Evolutionary conservation across 2,113 vertebrate species (phyloP), one percentile per base, ranked within the genome.

Genomic region (Odontesthes bonariensis): DNA sequence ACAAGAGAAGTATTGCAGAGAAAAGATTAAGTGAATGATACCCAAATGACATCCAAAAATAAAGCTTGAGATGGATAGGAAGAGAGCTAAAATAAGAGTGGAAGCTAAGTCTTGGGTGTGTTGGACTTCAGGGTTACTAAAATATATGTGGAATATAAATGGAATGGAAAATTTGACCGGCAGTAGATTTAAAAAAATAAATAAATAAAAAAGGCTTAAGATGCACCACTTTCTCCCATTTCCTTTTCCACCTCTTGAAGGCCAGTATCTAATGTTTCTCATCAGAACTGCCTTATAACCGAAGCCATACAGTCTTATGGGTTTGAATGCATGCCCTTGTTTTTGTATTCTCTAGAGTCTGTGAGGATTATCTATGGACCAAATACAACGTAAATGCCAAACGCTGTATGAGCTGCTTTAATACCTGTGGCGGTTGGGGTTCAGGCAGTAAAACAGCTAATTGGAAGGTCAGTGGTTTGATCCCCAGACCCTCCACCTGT

Each of bases 141-240:
- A 69, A 84, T 73, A 71, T 64, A 81, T 14, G 10, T 55, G 17
- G 74, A 86, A 91, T 92, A 93, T 92, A 94, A 94, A 89, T 90
- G 89, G 90, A 92, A 91, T 93, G 94, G 94, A 94, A 94, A 95
- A 90, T 92, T 67, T 70, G 59, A 83, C 54, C 59, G 38, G 5
- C 63, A 73, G 62, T 77, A 88, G 79, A 86, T 89, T 73, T 69
- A 82, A 90, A 82, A 90, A 81, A 87, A 73, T 66, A 75, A 73
- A 85, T 63, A 88, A 53, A 63, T 73, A 79, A 81, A 73, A 76
- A 68, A 83, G 57, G 42, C 73, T 71, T 65, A 86, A 89, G 90
- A 89, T 89, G 85, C 71, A 6, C 79, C 13, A 60, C 82, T 89
- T 87, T 86, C 69, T 65, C 47, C 58, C 17, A 68, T 68, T 88